Conservation (phyloP, 2,113 vertebrate genomes). For the Melierax canorus region DNA sequence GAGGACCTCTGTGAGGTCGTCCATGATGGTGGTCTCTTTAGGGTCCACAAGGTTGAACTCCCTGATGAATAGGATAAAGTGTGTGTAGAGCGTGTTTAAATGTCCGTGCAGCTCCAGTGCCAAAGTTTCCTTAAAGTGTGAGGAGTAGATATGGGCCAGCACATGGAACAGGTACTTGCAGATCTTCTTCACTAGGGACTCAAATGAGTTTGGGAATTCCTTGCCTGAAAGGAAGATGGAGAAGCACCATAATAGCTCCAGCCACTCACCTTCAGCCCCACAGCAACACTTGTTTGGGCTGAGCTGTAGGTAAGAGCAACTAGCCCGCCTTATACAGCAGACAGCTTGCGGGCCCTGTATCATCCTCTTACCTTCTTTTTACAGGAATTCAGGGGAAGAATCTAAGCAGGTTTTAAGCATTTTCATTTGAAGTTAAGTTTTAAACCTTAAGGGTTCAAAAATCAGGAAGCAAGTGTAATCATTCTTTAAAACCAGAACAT, state of each 20-base stretch:
- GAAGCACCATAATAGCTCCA: neutral
- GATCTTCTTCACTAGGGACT: constrained; percentile 97
- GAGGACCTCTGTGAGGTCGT: constrained; percentile 95
- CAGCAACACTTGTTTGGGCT: neutral
- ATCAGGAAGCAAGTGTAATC: neutral
- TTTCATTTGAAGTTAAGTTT: neutral
- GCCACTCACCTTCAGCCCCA: neutral
- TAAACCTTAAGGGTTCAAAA: neutral
- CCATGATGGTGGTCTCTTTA: constrained; percentile 98
- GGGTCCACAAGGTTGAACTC: constrained; percentile 98
- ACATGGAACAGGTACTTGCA: constrained; percentile 96
- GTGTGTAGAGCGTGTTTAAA: constrained; percentile 95
- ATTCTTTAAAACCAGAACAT: neutral
- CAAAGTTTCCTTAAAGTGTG: constrained; percentile 97
- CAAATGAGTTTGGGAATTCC: constrained; percentile 95
- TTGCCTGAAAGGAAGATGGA: constrained; percentile 79
- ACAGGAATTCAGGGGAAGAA: neutral
- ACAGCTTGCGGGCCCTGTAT: neutral
- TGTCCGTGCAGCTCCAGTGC: constrained; percentile 96
- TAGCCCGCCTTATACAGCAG: neutral
- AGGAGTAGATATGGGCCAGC: constrained; percentile 98
- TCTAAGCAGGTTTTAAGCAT: neutral
- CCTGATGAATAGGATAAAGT: constrained; percentile 97
- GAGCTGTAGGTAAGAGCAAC: neutral
- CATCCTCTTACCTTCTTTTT: neutral